Evolutionary conservation across 2,888 invertebrate species (phyloP), one percentile per base, ranked within the genome.

Genomic region (Drosophila pullipes): DNA sequence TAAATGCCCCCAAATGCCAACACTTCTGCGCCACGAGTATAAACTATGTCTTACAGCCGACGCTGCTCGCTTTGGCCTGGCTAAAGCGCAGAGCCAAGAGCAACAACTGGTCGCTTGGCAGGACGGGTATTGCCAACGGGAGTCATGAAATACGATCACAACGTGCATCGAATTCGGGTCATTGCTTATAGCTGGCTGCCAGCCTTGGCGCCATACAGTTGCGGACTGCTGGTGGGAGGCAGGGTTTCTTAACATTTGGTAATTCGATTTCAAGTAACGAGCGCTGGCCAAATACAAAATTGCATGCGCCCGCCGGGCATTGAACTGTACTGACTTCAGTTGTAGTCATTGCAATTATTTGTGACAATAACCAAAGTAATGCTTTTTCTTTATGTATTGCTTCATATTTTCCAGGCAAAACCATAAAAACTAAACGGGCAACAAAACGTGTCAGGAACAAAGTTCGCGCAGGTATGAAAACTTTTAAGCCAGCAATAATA

Each of bases 141-240:
- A 31, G 64, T 61, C 59, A 60, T 62, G 84, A 86, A 84, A 84
- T 84, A 82, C 78, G 82, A 87, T 74, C 71, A 69, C 65, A 80
- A 87, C 88, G 90, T 87, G 88, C 88, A 88, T 78, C 66, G 86
- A 89, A 87, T 87, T 87, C 90, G 85, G 90, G 86, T 85, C 90
- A 90, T 77, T 82, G 66, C 59, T 74, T 77, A 67, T 22, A 66
- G 50, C 22, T 30, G 7, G 54, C 25, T 57, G 55, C 41, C 61
- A 68, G 53, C 66, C 54, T 71, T 75, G 83, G 74, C 72, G 74
- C 76, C 67, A 60, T 22, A 41, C 28, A 49, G 76, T 62, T 65
- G 57, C 50, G 73, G 44, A 25, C 30, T 18, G 57, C 16, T 41
- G 58, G 10, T 28, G 22, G 39, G 47, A 31, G 49, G 61, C 58